Percentiles rank a stretch among this genome's conserved stretches.
phyloP scores from a whole-genome alignment of 2,888 invertebrate species.

The Orthosia incerta region DNA sequence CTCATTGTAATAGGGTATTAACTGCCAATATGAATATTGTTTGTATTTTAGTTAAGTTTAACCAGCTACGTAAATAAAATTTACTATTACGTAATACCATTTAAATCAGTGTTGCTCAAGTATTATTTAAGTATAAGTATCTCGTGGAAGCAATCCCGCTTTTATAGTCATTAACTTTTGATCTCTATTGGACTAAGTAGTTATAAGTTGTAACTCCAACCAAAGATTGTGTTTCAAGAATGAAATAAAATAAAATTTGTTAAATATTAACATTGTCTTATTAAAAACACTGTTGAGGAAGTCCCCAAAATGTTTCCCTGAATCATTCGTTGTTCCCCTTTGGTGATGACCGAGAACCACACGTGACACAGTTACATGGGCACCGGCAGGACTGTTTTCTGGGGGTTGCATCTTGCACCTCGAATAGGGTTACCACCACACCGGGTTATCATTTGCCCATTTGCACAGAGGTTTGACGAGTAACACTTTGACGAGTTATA shows the following conservation, averaged over 20 bases:
- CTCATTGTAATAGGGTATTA: slow-evolving; percentile 62
- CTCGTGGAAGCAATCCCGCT: slow-evolving; percentile 68
- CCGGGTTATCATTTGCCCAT: no score
- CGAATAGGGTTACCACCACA: no score
- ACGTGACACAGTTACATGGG: no score
- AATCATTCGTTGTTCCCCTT: neutral
- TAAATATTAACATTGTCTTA: slow-evolving; percentile 39
- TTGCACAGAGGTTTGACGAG: no score
- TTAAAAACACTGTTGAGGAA: neutral
- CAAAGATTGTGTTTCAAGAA: slow-evolving; percentile 83
- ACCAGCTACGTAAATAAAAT: slow-evolving; percentile 66
- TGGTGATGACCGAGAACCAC: no score
- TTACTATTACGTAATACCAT: slow-evolving; percentile 63
- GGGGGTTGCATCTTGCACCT: no score
- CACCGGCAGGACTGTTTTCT: no score
- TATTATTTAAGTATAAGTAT: slow-evolving; percentile 75
- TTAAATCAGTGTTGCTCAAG: slow-evolving; percentile 78
- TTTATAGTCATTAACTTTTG: slow-evolving; percentile 77
- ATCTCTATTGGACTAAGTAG: slow-evolving; percentile 84
- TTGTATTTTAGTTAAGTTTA: slow-evolving; percentile 61
- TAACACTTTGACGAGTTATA: no score
- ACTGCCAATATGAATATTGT: slow-evolving; percentile 62
- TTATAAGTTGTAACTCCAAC: slow-evolving; percentile 78
- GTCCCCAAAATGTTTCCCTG: neutral
- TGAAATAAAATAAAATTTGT: slow-evolving; percentile 61